These are phyloP conservation scores for Nyctibius bracteatus DNA, from an alignment of 2,113 vertebrate species.

Conservation along the genomic window DNA sequence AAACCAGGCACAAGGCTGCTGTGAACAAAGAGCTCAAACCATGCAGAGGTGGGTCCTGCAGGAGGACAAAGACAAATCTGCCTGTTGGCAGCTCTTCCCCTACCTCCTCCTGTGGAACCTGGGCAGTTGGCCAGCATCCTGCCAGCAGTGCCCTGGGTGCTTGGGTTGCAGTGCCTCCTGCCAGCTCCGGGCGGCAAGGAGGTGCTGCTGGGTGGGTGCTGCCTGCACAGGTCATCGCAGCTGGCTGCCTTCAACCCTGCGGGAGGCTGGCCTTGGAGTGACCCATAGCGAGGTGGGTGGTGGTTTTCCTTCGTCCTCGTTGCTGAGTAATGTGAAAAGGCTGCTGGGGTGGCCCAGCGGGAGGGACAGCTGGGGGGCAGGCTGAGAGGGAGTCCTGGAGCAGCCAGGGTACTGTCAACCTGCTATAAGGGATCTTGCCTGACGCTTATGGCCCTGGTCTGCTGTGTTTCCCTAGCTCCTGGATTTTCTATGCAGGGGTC, in stretches of 20 bases:
- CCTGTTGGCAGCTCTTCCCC: neutral
- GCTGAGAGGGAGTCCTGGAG: neutral
- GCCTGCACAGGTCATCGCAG: neutral
- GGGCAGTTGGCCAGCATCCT: neutral
- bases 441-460: neutral
- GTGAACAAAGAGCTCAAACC: neutral
- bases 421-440: neutral
- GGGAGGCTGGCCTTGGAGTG: neutral
- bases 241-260: neutral
- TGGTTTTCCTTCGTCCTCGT: neutral
- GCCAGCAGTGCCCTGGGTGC: neutral
- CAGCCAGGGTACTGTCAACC: neutral
- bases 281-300: neutral
- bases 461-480: neutral
- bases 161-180: neutral
- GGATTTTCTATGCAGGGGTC: neutral
- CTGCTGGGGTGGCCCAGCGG: neutral
- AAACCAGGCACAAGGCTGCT: neutral
- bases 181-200: neutral
- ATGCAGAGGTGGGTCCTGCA: neutral
- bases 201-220: neutral
- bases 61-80: neutral
- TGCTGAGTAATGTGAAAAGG: neutral
- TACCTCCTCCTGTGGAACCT: neutral
- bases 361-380: too few species aligned